phyloP scores from a whole-genome alignment of 2,113 vertebrate species.

The Rhizomys pruinosus region DNA sequence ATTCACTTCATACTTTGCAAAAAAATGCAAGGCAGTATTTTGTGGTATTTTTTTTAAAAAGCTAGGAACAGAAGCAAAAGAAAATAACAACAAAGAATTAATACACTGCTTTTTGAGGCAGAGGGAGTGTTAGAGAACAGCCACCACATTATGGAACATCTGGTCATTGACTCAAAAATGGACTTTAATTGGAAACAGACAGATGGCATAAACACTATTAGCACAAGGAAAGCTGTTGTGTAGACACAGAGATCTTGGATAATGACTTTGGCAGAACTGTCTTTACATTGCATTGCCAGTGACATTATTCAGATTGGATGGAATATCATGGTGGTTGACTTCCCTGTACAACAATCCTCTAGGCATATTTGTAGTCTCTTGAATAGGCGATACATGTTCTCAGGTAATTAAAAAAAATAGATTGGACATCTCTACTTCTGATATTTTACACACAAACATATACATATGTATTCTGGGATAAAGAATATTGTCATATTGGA shows the following conservation, averaged over 20 bases:
- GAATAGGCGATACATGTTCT: neutral
- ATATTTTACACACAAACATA: neutral
- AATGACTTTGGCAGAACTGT: slow-evolving; percentile 69
- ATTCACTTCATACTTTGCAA: neutral
- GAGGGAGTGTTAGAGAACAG: slow-evolving; percentile 35
- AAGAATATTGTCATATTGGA: neutral
- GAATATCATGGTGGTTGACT: neutral
- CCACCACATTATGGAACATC: slow-evolving; percentile 65
- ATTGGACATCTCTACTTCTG: neutral
- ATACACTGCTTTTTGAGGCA: slow-evolving; percentile 44
- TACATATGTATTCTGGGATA: neutral
- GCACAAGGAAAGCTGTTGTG: slow-evolving; percentile 67
- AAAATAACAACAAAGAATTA: neutral
- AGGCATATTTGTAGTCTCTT: neutral
- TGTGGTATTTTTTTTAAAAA: neutral
- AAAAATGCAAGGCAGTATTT: neutral
- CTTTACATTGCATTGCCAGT: slow-evolving; percentile 54
- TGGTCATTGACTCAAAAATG: slow-evolving; percentile 72
- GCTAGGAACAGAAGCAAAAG: neutral
- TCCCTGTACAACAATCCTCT: neutral
- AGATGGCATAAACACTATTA: slow-evolving; percentile 78
- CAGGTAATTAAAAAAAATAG: slow-evolving; percentile 38
- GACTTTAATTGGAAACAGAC: slow-evolving; percentile 76
- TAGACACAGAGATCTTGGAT: slow-evolving; percentile 57
- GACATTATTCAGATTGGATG: slow-evolving; percentile 38